Evolutionary conservation across 2,888 invertebrate genomes (phyloP).

Genomic region (Eucriotettix oculatus): DNA sequence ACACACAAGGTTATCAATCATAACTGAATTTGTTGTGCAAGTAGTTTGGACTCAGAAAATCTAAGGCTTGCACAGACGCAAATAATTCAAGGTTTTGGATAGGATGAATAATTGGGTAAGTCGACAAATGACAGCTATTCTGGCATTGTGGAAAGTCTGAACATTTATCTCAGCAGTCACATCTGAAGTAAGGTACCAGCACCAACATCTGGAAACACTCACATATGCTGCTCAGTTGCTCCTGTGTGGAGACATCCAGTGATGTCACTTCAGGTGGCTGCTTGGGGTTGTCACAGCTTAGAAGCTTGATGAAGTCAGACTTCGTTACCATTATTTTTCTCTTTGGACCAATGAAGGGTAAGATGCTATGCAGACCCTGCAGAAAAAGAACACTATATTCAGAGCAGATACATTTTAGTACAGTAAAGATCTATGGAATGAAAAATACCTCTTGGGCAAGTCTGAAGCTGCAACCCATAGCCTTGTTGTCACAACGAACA

Average conservation of each 20-base stretch:
- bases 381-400: slow-evolving; percentile 4
- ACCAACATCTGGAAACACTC: slow-evolving; percentile 19
- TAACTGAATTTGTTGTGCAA: too few species aligned
- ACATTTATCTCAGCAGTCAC: too few species aligned
- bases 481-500: slow-evolving; percentile 80
- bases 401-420: neutral
- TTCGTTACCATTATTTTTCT: slow-evolving; percentile 54
- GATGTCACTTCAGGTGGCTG: slow-evolving; percentile 58
- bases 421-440: neutral
- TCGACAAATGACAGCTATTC: too few species aligned
- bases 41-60: too few species aligned
- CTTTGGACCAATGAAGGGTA: slow-evolving; percentile 46
- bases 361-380: slow-evolving; percentile 54
- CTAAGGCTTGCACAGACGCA: too few species aligned
- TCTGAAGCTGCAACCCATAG: slow-evolving; percentile 41
- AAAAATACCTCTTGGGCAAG: slow-evolving; percentile 63
- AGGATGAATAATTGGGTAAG: too few species aligned
- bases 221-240: slow-evolving; percentile 53
- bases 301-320: slow-evolving; percentile 59
- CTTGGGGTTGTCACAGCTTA: slow-evolving; percentile 63
- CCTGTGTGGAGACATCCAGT: slow-evolving; percentile 48
- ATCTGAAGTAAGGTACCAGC: too few species aligned
- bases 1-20: too few species aligned
- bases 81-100: too few species aligned
- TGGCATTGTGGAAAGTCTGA: too few species aligned